A percentile compares a stretch with the other conserved stretches of the same genome.
phyloP scores from a whole-genome alignment of 2,113 vertebrate species.

The Dissostichus mawsoni region DNA sequence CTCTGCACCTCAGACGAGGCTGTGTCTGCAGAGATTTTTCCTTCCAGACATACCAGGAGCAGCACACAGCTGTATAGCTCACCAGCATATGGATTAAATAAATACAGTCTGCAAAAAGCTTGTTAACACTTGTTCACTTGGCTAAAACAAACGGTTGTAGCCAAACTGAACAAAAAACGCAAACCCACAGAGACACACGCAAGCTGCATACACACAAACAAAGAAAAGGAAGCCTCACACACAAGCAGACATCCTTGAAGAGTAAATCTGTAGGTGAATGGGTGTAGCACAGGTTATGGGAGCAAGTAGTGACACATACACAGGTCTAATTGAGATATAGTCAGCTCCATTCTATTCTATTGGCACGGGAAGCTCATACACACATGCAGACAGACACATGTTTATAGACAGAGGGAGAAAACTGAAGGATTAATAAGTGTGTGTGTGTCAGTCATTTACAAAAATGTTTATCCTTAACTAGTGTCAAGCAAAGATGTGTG shows the following conservation, averaged over 20 bases:
- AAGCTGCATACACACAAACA: constrained; percentile 21
- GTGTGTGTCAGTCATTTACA: no score
- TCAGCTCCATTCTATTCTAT: background rate
- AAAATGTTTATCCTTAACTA: no score
- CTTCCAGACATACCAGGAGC: constrained; percentile 65
- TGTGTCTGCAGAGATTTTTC: constrained; percentile 63
- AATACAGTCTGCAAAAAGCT: constrained; percentile 77
- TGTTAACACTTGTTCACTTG: constrained; percentile 84
- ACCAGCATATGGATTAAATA: constrained; percentile 83
- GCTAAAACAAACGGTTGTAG: constrained; percentile 53
- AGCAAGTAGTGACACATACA: constrained; percentile 35
- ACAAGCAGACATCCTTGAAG: constrained; percentile 14
- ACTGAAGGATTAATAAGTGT: no score
- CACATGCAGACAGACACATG: constrained; percentile 7
- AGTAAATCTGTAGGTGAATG: background rate
- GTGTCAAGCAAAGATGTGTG: no score
- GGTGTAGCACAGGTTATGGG: constrained; percentile 17
- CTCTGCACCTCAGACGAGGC: constrained; percentile 50
- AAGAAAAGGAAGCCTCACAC: constrained; percentile 25
- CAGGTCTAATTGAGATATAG: background rate
- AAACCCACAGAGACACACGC: constrained; percentile 30
- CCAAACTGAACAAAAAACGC: constrained; percentile 45
- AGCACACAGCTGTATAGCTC: constrained; percentile 74
- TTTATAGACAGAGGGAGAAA: background rate
- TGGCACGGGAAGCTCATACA: constrained; percentile 16